Evolutionary conservation across 2,113 vertebrate species (phyloP), one percentile per base, ranked within the genome.

Genomic region (Octodon degus): DNA sequence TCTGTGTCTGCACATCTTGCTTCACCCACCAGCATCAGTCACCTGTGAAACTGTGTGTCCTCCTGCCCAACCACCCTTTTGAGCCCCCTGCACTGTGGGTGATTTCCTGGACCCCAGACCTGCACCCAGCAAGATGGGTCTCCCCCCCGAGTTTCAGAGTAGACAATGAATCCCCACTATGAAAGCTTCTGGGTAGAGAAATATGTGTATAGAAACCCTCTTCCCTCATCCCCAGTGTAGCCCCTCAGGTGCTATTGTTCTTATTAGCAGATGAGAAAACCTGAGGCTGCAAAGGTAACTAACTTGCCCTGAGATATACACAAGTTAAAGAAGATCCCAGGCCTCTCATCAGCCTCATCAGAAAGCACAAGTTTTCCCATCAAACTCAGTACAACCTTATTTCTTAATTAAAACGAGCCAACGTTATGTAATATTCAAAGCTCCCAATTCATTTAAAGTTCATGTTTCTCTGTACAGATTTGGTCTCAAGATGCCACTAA

Each of bases 361-460:
- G 89, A 83, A 92, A 95, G 50, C 0, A 82, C 27, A 68, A 90
- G 53, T 34, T 53, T 65, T 82, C 8, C 30, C 27, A 60, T 53
- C 7, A 24, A 13, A 40, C 68, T 77, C n/a, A 93, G 11, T n/a
- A 30, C 1, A 19, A 40, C 76, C 24, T 89, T 19, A 68, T 62
- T 85, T 80, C 80, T 63, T 86, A 93, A 93, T 93, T 96, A 96
- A 89, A 95, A 65, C 50, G 85, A 40, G 81, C 83, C 58, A 55
- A 81, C 85, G 91, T 60, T n/a, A 50, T 55, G 16, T 65, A 76
- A 34, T 55, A 68, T 22, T 34, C 17, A 7, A 89, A 91, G 65
- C 16, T 68, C 40, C n/a, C 76, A 53, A 58, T 77, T 86, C n/a
- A 89, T 89, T 81, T 85, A 30, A 79, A 68, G 19, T 24, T 40